These are phyloP conservation scores for Coronaproctus castanopsis DNA, from an alignment of 2,888 invertebrate genomes.

Conservation along the genomic window DNA sequence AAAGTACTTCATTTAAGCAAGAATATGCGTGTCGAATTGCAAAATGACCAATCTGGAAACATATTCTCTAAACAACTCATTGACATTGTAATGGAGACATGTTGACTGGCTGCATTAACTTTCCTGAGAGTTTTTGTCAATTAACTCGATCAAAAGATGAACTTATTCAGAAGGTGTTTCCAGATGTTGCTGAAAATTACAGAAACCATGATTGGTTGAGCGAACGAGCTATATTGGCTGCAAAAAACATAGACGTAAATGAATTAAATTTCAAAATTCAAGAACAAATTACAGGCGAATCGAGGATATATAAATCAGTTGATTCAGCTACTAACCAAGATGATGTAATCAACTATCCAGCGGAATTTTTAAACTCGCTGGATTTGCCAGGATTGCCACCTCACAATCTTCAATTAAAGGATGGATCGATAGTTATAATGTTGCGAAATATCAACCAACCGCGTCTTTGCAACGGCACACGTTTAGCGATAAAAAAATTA, in stretches of 20 bases:
- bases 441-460: not conserved
- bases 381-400: not conserved
- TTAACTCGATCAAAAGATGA: not conserved
- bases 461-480: not conserved
- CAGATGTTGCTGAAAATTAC: not conserved
- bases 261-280: not conserved
- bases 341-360: not conserved
- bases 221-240: not conserved
- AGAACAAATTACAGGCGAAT: not conserved
- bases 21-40: not conserved
- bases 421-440: not conserved
- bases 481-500: not conserved
- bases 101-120: not conserved
- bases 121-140: not conserved
- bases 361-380: not conserved
- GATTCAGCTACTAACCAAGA: not conserved
- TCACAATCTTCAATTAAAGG: not conserved
- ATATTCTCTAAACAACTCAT: not conserved
- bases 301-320: not conserved
- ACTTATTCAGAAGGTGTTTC: not conserved
- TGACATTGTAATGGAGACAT: not conserved
- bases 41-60: not conserved
- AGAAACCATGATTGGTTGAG: not conserved
- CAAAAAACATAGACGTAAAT: not conserved
- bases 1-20: not conserved